phyloP scores from a whole-genome alignment of 2,888 invertebrate species.

The Ditula angustiorana region DNA sequence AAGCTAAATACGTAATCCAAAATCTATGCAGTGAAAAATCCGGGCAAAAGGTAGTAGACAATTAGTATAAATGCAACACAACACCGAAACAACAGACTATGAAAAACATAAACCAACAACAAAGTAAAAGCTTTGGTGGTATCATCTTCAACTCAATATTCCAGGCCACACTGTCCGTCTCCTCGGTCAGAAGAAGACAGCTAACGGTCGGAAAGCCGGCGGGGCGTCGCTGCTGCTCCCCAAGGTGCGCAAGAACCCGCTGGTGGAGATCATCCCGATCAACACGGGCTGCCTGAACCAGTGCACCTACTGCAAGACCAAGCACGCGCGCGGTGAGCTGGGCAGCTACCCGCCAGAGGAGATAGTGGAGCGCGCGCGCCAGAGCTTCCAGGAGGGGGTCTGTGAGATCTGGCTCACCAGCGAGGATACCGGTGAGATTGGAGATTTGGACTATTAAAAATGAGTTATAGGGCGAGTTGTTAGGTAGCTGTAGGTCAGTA shows the following conservation, averaged over 20 bases:
- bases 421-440: constrained; percentile 93
- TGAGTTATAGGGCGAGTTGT: no score
- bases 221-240: constrained; percentile 95
- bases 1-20: no score
- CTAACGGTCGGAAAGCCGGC: constrained; percentile 91
- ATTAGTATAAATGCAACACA: no score
- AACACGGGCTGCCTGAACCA: constrained; percentile 99
- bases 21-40: no score
- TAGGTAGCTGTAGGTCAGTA: no score
- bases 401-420: constrained; percentile 99
- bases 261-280: constrained; percentile 98
- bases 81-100: no score
- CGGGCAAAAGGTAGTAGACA: no score
- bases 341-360: constrained; percentile 96
- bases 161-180: constrained; percentile 90
- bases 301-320: constrained; percentile 99
- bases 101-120: no score
- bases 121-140: no score
- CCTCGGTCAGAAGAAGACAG: constrained; percentile 92
- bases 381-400: constrained; percentile 96
- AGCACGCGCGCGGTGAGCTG: constrained; percentile 98
- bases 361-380: constrained; percentile 93
- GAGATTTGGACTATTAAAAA: background rate
- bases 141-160: no score
- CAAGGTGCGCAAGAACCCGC: constrained; percentile 97